Percentiles rank a stretch among this genome's conserved stretches.
These are phyloP conservation scores for Caradrina kadenii DNA, from an alignment of 2,888 invertebrate genomes.

Conservation along the genomic window DNA sequence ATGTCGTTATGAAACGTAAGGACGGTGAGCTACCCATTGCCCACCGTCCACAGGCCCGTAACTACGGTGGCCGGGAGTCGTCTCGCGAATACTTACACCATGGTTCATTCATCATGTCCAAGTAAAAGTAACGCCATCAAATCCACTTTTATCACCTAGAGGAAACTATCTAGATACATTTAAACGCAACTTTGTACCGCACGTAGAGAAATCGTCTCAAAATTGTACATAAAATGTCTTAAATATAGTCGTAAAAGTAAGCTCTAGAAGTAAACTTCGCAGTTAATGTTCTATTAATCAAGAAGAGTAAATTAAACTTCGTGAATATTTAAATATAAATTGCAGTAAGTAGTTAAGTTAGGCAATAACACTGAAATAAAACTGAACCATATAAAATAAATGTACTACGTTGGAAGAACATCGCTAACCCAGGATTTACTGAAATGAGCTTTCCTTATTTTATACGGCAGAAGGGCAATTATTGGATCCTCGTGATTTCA, in stretches of 20 bases:
- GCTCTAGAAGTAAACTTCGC: conserved; percentile 18
- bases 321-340: conserved; percentile 55
- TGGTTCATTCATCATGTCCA: background rate
- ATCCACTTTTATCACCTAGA: conserved; percentile 21
- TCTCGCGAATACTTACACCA: conserved; percentile 1
- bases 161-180: conserved; percentile 1
- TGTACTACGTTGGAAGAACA: conserved; percentile 34
- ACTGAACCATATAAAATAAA: conserved; percentile 28
- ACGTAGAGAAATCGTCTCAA: background rate
- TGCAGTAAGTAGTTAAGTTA: conserved; percentile 36
- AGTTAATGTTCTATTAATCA: conserved; percentile 44
- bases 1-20: too few species aligned
- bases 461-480: conserved; percentile 47
- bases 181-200: conserved; percentile 16
- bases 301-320: conserved; percentile 30
- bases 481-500: conserved; percentile 46
- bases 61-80: too few species aligned
- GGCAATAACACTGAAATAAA: conserved; percentile 29
- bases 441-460: conserved; percentile 35
- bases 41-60: too few species aligned
- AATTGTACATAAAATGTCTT: conserved; percentile 10
- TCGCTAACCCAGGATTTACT: conserved; percentile 44
- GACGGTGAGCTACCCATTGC: too few species aligned
- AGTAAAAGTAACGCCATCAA: conserved; percentile 12
- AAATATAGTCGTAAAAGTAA: conserved; percentile 41